Conservation (phyloP, 2,797 vertebrate genomes). For the Xyrichtys novacula region DNA sequence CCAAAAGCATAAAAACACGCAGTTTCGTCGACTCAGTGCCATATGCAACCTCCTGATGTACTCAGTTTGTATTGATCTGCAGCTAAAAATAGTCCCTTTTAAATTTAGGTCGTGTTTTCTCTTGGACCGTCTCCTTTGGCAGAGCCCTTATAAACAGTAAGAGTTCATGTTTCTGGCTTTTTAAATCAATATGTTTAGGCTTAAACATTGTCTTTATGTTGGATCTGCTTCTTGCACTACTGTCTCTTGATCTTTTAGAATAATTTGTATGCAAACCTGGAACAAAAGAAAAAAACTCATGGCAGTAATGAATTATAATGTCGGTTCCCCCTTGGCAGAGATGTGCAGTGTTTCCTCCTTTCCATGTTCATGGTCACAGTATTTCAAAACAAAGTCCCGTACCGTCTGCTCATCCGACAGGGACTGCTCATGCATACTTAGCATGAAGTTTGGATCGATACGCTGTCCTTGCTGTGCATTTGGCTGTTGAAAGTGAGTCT, state of each 20-base stretch:
- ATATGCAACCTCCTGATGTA: not conserved
- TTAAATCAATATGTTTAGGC: no score
- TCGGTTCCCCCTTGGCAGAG: slow-evolving; percentile 14
- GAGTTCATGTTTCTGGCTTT: not conserved
- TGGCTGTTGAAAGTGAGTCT: slow-evolving; percentile 3
- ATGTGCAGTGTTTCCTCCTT: not conserved
- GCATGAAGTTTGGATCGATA: slow-evolving; percentile 9
- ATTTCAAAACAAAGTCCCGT: slow-evolving; percentile 4
- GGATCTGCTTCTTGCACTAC: not conserved
- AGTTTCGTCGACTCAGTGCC: not conserved
- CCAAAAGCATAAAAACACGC: not conserved
- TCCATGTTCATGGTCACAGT: slow-evolving; percentile 16
- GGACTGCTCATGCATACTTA: not conserved
- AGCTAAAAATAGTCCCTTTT: slow-evolving; percentile 8
- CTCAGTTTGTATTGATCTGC: slow-evolving; percentile 12
- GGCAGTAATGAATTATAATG: slow-evolving; percentile 23
- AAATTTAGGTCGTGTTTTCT: not conserved
- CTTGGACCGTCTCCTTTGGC: not conserved
- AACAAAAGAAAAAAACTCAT: not conserved
- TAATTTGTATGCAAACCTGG: not conserved
- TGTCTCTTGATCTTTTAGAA: not conserved
- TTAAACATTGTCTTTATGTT: not conserved
- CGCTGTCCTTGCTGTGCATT: not conserved
- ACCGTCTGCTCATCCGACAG: slow-evolving; percentile 14
- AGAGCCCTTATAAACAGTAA: not conserved